Evolutionary conservation across 2,113 vertebrate genomes (phyloP).

Genomic region (Callospermophilus lateralis): DNA sequence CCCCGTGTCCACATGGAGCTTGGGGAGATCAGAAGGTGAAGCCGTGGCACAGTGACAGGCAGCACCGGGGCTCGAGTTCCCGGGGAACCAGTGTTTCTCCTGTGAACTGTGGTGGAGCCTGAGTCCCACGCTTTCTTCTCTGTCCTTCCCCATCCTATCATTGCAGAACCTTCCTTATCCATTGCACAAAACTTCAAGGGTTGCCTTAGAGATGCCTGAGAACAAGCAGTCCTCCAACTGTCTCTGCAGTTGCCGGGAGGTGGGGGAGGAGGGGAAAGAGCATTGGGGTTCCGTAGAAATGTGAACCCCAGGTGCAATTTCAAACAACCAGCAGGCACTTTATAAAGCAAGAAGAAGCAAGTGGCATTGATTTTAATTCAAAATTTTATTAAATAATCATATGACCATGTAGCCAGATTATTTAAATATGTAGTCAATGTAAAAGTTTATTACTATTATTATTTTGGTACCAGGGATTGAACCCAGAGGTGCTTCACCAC

Average conservation of each 20-base stretch:
- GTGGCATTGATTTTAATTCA: not conserved
- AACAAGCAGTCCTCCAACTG: not conserved
- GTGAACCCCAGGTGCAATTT: not conserved
- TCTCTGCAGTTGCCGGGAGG: no score
- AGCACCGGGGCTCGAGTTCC: no score
- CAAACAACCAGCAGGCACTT: not conserved
- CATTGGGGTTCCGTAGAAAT: not conserved
- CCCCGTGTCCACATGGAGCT: not conserved
- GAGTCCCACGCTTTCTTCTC: not conserved
- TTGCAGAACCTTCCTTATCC: not conserved
- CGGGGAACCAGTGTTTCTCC: not conserved
- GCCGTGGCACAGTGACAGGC: fast-evolving
- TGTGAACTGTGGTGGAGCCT: fast-evolving
- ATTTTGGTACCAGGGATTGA: no score
- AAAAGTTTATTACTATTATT: not conserved
- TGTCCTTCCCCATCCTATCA: not conserved
- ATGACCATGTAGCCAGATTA: not conserved
- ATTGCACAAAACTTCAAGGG: not conserved
- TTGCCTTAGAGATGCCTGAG: not conserved
- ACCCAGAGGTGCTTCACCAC: no score
- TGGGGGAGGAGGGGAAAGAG: not conserved
- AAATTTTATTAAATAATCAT: not conserved
- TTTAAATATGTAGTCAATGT: not conserved
- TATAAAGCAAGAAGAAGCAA: not conserved
- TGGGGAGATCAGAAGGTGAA: not conserved